A percentile compares a stretch with the other conserved stretches of the same genome.
phyloP scores from a whole-genome alignment of 1,140 invertebrate genomes.

The Bombus haemorrhoidalis region DNA sequence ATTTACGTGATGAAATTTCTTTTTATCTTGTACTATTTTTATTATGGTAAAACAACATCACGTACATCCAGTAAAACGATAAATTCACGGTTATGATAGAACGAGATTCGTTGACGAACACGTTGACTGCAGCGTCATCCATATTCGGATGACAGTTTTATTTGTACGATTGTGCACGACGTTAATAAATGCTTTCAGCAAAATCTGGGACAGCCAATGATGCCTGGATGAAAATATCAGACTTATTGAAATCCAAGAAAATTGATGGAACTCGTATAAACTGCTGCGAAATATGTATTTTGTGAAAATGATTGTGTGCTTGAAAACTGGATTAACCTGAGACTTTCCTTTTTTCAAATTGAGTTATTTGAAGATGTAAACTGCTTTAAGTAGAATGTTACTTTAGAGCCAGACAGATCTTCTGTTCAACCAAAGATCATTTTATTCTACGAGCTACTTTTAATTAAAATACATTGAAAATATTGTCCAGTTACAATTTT shows the following conservation, averaged over 20 bases:
- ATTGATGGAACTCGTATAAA: not conserved
- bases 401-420: too few relatives aligned
- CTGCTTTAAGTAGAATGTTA: too few relatives aligned
- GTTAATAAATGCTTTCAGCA: constrained; percentile 15
- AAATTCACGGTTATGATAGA: constrained; percentile 9
- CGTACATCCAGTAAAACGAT: not conserved
- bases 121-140: constrained; percentile 1
- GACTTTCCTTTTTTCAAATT: not conserved
- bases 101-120: constrained; percentile 20
- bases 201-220: constrained; percentile 13
- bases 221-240: not conserved
- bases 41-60: not conserved
- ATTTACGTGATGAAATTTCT: not conserved
- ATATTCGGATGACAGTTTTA: constrained; percentile 31
- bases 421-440: too few relatives aligned
- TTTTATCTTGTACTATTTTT: not conserved
- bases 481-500: too few relatives aligned
- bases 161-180: constrained; percentile 24
- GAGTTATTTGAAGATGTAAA: not conserved
- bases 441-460: too few relatives aligned
- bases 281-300: not conserved
- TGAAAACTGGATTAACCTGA: not conserved
- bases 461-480: too few relatives aligned
- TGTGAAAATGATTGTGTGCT: not conserved
- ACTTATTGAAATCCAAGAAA: constrained; percentile 4